A percentile compares a stretch with the other conserved stretches of the same genome.
phyloP scores from a whole-genome alignment of 2,113 vertebrate genomes.

The Phaetusa simplex region DNA sequence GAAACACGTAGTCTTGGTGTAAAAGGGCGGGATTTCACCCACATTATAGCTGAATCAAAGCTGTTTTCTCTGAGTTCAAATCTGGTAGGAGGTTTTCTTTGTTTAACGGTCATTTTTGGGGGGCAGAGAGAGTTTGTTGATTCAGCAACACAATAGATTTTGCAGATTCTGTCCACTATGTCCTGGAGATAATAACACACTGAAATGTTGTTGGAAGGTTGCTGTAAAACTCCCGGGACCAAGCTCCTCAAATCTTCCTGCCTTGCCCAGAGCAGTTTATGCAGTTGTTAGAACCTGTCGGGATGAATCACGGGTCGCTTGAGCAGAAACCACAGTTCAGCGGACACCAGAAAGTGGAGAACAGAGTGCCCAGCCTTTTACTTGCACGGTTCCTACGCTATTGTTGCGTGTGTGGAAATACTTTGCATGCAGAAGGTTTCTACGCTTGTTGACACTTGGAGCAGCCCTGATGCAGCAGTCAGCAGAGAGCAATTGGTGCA shows the following conservation, averaged over 20 bases:
- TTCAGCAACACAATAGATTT: not conserved
- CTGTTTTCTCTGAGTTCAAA: not conserved
- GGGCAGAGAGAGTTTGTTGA: not conserved
- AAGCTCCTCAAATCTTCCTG: not conserved
- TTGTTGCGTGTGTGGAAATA: not conserved
- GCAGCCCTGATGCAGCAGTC: not conserved
- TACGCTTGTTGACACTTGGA: not conserved
- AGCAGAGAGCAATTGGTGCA: not conserved
- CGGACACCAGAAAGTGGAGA: not conserved
- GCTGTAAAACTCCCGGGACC: not conserved
- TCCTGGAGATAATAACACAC: not conserved
- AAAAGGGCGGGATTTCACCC: not conserved
- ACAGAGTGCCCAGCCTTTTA: not conserved
- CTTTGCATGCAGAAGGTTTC: not conserved
- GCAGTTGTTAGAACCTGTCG: not conserved
- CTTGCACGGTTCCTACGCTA: not conserved
- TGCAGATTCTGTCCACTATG: not conserved
- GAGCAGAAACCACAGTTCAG: not conserved
- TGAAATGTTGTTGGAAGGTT: not conserved
- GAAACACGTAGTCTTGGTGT: not conserved
- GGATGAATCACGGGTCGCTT: not conserved
- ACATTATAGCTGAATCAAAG: not conserved
- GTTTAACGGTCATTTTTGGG: not conserved
- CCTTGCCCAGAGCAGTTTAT: fast-evolving
- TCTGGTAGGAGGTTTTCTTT: not conserved